A percentile compares a stretch with the other conserved stretches of the same genome.
Conservation (phyloP, 2,888 invertebrate genomes). For the Tipula helvola region DNA sequence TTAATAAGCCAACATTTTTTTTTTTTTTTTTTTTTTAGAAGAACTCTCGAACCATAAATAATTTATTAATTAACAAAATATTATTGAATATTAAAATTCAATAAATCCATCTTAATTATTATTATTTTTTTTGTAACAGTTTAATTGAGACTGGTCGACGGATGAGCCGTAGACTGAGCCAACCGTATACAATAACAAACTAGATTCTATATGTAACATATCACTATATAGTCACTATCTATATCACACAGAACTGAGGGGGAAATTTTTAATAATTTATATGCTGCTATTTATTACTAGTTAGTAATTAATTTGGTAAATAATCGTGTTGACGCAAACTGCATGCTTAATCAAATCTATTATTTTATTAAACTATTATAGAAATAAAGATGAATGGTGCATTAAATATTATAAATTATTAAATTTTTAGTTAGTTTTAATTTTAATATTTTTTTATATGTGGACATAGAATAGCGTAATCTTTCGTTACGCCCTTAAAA, state of each 20-base stretch:
- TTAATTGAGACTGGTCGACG: slow-evolving; percentile 36
- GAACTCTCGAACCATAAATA: neutral
- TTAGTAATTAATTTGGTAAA: neutral
- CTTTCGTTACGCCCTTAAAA: neutral
- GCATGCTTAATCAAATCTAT: neutral
- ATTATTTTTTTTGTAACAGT: slow-evolving; percentile 25
- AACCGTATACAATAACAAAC: neutral
- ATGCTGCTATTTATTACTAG: neutral
- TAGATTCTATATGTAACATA: neutral
- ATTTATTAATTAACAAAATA: neutral
- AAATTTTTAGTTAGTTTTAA: neutral
- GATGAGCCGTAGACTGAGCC: slow-evolving; percentile 31
- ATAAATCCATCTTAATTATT: neutral
- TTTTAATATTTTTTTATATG: neutral
- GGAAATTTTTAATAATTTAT: neutral
- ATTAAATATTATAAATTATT: neutral
- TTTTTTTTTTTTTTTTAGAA: neutral
- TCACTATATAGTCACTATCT: neutral
- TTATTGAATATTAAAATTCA: neutral
- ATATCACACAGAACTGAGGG: neutral
- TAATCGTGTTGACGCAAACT: neutral
- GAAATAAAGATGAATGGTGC: neutral
- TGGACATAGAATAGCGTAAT: neutral
- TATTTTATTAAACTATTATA: neutral
- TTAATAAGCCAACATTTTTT: neutral